Evolutionary conservation across 2,113 vertebrate genomes (phyloP), one percentile per base, ranked within the genome.

Genomic region (Mormyrus lacerda): DNA sequence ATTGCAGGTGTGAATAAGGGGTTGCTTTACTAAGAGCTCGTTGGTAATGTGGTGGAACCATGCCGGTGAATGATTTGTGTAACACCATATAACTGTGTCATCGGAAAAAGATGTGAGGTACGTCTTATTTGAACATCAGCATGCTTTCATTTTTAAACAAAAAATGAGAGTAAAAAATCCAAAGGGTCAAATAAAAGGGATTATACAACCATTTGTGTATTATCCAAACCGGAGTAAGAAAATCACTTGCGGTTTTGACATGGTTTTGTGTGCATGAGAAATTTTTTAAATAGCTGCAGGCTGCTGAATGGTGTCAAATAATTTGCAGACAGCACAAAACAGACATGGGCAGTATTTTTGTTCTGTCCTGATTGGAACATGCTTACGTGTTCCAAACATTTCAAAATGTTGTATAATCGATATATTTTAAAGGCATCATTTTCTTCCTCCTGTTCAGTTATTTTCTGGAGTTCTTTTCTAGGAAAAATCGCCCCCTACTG

Each of bases 401-500:
- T 48, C 76, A 87, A 87, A 87, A 83, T 27, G n/a, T 69, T 65
- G 6, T 87, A 35, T 73, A 48, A 88, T 82, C 47, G 79, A 83
- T 82, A 82, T 90, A 90, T 90, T 76, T 82, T 90, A 65, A 83
- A 88, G 31, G 48, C 39, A 35, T 79, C 27, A 24, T 35, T 55
- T 42, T 79, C 27, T 91, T 58, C 88, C 91, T 92, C 0, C 73
- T 19, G 86, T 90, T 91, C 90, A 88, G 88, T 6, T 27, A 87
- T 92, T 87, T 94, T 50, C 89, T 87, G 48, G 47, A 87, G 94
- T 92, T 90, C 92, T 93, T 92, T 93, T 91, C 89, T 92, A 91
- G 91, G 92, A 94, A 93, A 91, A 89, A 61, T 88, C 90, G 91
- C 91, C 92, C 92, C 94, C 93, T 88, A 91, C 94, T 93, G 92